phyloP scores from a whole-genome alignment of 2,113 vertebrate species.

The Albula goreensis region DNA sequence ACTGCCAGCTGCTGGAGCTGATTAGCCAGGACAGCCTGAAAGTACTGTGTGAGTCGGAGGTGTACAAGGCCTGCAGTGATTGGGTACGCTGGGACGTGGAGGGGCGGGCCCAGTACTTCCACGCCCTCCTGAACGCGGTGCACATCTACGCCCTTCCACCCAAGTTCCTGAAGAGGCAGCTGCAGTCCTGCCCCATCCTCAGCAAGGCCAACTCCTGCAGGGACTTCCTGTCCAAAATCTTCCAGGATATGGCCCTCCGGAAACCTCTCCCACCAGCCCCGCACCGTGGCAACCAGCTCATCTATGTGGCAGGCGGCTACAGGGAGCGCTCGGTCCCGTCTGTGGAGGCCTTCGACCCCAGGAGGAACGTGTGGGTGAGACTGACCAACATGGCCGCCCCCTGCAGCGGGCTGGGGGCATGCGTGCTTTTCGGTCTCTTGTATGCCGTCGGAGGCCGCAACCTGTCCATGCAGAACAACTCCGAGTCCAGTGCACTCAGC shows the following conservation, averaged over 20 bases:
- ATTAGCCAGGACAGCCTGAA: slow-evolving; percentile 80
- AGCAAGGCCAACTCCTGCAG: slow-evolving; percentile 78
- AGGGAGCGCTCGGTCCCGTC: slow-evolving; percentile 64
- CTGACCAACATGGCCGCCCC: slow-evolving; percentile 68
- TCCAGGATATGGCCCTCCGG: slow-evolving; percentile 78
- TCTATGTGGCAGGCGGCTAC: slow-evolving; percentile 78
- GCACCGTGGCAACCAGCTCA: slow-evolving; percentile 71
- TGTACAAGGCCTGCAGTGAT: slow-evolving; percentile 79
- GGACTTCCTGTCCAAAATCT: slow-evolving; percentile 79
- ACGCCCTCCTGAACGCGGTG: slow-evolving; percentile 77
- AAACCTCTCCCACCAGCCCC: slow-evolving; percentile 67
- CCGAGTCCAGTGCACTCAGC: slow-evolving; percentile 65
- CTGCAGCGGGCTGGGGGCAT: slow-evolving; percentile 76
- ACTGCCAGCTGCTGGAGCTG: slow-evolving; percentile 78
- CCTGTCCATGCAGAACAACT: slow-evolving; percentile 67
- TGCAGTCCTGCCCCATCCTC: slow-evolving; percentile 77
- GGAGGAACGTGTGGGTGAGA: slow-evolving; percentile 63
- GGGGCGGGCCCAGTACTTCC: slow-evolving; percentile 72
- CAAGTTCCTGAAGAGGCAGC: slow-evolving; percentile 77
- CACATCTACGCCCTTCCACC: slow-evolving; percentile 77
- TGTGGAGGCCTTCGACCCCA: slow-evolving; percentile 73
- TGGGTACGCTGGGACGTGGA: slow-evolving; percentile 77
- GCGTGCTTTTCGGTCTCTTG: slow-evolving; percentile 72
- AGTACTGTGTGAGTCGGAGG: slow-evolving; percentile 79
- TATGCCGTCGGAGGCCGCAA: slow-evolving; percentile 76